phyloP scores from a whole-genome alignment of 2,888 invertebrate species.

The Hypsopygia costalis region DNA sequence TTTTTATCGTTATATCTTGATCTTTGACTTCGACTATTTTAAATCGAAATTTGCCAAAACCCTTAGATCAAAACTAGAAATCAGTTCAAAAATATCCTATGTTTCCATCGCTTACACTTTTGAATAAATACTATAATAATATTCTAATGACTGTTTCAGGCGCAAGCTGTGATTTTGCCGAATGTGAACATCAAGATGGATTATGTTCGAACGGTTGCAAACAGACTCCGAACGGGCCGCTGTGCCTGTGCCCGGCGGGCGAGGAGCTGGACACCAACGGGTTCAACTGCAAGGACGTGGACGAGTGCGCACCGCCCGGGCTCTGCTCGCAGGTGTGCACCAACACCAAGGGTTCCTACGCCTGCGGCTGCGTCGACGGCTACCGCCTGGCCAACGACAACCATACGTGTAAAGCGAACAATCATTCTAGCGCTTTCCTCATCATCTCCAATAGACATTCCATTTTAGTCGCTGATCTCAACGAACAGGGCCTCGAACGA shows the following conservation, averaged over 20 bases:
- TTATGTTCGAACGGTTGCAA: constrained; percentile 92
- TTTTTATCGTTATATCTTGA: too few relatives aligned
- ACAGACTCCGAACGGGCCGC: constrained; percentile 92
- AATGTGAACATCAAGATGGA: constrained; percentile 87
- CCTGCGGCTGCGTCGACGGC: constrained; percentile 92
- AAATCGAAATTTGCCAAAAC: too few relatives aligned
- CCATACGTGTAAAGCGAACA: constrained; percentile 94
- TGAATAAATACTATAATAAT: too few relatives aligned
- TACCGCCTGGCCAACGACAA: constrained; percentile 90
- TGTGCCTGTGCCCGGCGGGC: constrained; percentile 94
- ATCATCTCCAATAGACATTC: constrained; percentile 97
- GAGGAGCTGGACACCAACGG: constrained; percentile 87
- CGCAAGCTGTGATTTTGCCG: constrained; percentile 90
- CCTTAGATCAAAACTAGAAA: too few relatives aligned
- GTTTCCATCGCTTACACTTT: too few relatives aligned
- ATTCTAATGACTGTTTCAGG: constrained; percentile 35
- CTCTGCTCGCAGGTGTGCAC: constrained; percentile 95
- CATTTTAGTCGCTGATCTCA: constrained; percentile 93
- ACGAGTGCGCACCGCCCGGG: constrained; percentile 95
- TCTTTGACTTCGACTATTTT: too few relatives aligned
- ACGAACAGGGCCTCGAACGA: constrained; percentile 91
- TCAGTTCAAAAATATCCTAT: too few relatives aligned
- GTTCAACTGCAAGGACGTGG: constrained; percentile 87
- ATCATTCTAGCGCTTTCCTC: constrained; percentile 94
- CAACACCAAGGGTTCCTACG: constrained; percentile 94